A percentile compares a stretch with the other conserved stretches of the same genome.
Conservation (phyloP, 1,140 invertebrate genomes). For the Schlechtendalia chinensis region DNA sequence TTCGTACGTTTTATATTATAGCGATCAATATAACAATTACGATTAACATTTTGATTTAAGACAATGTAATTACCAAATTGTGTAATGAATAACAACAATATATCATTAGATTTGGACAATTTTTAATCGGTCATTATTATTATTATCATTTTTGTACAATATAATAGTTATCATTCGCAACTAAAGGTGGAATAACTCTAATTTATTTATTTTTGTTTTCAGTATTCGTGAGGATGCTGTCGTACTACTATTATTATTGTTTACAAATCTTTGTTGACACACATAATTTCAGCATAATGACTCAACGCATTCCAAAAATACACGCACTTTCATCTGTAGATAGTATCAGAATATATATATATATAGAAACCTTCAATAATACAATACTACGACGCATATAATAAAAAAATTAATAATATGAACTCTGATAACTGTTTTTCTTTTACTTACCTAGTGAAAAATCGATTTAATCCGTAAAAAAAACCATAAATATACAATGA, state of each 20-base stretch:
- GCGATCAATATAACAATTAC: background rate
- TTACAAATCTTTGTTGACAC: background rate
- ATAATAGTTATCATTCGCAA: background rate
- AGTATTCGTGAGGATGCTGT: background rate
- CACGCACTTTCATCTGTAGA: background rate
- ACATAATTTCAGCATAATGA: background rate
- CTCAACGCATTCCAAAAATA: background rate
- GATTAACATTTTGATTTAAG: conserved; percentile 9
- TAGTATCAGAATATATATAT: too few relatives aligned
- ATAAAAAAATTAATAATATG: too few relatives aligned
- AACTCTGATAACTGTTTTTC: too few relatives aligned
- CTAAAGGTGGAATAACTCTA: background rate
- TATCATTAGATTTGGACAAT: conserved; percentile 3
- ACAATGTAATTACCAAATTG: background rate
- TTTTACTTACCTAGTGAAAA: too few relatives aligned
- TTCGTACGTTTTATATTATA: too few relatives aligned
- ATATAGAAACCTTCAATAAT: too few relatives aligned
- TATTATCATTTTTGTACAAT: background rate
- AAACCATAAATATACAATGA: too few relatives aligned
- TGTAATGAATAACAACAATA: background rate
- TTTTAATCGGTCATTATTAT: too few relatives aligned
- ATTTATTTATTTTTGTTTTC: background rate
- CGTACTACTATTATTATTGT: background rate
- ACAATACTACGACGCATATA: too few relatives aligned
- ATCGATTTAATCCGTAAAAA: too few relatives aligned